Evolutionary conservation across 2,888 invertebrate genomes (phyloP).

Genomic region (Toxonevra muliebris): DNA sequence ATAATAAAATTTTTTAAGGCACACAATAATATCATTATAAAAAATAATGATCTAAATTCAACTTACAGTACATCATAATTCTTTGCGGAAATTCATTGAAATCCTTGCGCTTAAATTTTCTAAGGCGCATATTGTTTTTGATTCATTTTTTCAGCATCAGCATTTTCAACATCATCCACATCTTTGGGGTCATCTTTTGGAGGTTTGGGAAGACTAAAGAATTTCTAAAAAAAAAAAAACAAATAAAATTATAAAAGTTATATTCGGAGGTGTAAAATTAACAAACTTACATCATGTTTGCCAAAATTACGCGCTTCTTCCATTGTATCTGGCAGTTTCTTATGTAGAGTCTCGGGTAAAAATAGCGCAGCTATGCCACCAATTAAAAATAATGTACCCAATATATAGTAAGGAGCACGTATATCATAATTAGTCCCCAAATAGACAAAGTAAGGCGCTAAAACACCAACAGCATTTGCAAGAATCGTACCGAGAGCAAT

Average conservation of each 20-base stretch:
- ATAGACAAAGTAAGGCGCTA: conserved; percentile 71
- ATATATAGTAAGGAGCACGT: conserved; percentile 64
- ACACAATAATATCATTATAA: no score
- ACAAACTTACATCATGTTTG: conserved; percentile 59
- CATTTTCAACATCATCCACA: conserved; percentile 28
- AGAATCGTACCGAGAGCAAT: conserved; percentile 70
- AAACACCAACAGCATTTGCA: conserved; percentile 68
- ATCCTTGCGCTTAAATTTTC: conserved; percentile 12
- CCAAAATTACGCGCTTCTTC: conserved; percentile 72
- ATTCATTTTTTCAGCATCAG: conserved; percentile 49
- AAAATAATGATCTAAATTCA: no score
- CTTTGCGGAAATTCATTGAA: no score
- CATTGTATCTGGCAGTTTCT: conserved; percentile 72
- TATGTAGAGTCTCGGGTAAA: conserved; percentile 73
- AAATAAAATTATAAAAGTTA: conserved; percentile 14
- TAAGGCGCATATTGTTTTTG: conserved; percentile 47
- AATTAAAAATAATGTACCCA: conserved; percentile 63
- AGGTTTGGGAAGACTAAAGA: conserved; percentile 63
- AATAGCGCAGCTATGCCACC: conserved; percentile 67
- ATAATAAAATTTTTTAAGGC: no score
- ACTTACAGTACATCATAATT: no score
- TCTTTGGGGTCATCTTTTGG: conserved; percentile 17
- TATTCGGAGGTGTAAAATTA: conserved; percentile 48
- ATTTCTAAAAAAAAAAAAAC: conserved; percentile 59
- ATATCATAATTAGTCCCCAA: conserved; percentile 66